phyloP scores from a whole-genome alignment of 2,113 vertebrate species.

The Taxidea taxus region DNA sequence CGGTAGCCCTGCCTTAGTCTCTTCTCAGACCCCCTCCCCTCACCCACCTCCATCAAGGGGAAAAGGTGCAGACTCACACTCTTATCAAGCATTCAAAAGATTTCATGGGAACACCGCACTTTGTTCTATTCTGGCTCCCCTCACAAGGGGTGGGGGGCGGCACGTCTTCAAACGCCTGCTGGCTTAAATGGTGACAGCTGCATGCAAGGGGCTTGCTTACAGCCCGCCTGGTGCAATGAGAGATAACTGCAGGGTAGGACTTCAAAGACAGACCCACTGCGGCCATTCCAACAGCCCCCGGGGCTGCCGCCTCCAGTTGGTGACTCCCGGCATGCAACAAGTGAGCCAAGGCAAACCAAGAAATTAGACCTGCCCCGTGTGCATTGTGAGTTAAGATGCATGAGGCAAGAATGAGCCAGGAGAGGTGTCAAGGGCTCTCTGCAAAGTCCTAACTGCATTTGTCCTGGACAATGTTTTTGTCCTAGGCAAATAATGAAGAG shows the following conservation, averaged over 20 bases:
- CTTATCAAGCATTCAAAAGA: conserved; percentile 58
- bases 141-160: conserved; percentile 64
- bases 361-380: conserved; percentile 44
- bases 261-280: conserved; percentile 81
- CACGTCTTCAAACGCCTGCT: conserved; percentile 81
- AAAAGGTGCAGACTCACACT: conserved; percentile 67
- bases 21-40: not conserved
- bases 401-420: not conserved
- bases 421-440: not conserved
- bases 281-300: conserved; percentile 65
- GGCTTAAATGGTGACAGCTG: conserved; percentile 84
- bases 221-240: conserved; percentile 76
- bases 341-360: conserved; percentile 2
- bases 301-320: conserved; percentile 75
- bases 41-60: not conserved
- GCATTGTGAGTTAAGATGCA: not conserved
- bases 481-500: not conserved
- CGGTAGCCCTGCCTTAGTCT: not conserved
- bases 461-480: not conserved
- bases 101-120: conserved; percentile 80
- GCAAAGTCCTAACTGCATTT: not conserved
- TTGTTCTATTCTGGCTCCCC: conserved; percentile 79
- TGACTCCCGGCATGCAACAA: conserved; percentile 63
- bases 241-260: conserved; percentile 84
- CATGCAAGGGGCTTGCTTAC: conserved; percentile 75